phyloP scores from a whole-genome alignment of 2,888 invertebrate species.

The Amblyjoppa proteus region DNA sequence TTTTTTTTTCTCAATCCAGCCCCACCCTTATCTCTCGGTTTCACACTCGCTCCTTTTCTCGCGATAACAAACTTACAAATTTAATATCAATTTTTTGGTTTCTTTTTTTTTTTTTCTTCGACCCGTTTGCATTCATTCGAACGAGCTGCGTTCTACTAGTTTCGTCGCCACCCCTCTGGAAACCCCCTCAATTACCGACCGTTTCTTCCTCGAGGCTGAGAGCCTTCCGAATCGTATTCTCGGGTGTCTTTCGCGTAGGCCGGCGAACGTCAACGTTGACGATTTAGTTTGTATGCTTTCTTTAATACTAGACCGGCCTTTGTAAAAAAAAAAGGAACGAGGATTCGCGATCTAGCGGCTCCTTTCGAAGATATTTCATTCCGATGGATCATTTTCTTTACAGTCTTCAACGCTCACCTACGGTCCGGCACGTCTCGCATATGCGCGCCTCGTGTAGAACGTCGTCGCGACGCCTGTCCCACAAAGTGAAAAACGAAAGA shows the following conservation, averaged over 20 bases:
- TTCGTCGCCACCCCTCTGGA: not conserved
- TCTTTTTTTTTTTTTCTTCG: conserved; percentile 22
- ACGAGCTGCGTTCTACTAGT: not conserved
- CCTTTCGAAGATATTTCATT: conserved; percentile 48
- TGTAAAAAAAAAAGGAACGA: conserved; percentile 69
- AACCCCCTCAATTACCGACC: conserved; percentile 19
- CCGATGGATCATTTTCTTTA: conserved; percentile 13
- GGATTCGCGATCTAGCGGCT: conserved; percentile 59
- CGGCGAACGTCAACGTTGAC: conserved; percentile 71
- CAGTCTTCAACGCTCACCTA: conserved; percentile 12
- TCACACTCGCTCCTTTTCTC: conserved; percentile 7
- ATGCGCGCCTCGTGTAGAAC: conserved; percentile 6
- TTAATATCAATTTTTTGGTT: conserved; percentile 53
- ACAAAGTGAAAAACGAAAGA: not conserved
- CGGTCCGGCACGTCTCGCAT: conserved; percentile 6
- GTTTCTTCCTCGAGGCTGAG: conserved; percentile 35
- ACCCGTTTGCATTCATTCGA: conserved; percentile 1
- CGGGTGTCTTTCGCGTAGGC: conserved; percentile 67
- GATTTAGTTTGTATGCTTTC: conserved; percentile 59
- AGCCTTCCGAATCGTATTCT: conserved; percentile 43
- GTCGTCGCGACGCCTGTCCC: conserved; percentile 19
- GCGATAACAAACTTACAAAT: conserved; percentile 62
- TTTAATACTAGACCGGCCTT: conserved; percentile 70
- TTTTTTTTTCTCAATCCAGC: conserved; percentile 23
- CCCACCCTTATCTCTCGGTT: conserved; percentile 8